Base-by-base conservation (phyloP, 2,888 invertebrate genomes). In the Lasioglossum calceatum region DNA sequence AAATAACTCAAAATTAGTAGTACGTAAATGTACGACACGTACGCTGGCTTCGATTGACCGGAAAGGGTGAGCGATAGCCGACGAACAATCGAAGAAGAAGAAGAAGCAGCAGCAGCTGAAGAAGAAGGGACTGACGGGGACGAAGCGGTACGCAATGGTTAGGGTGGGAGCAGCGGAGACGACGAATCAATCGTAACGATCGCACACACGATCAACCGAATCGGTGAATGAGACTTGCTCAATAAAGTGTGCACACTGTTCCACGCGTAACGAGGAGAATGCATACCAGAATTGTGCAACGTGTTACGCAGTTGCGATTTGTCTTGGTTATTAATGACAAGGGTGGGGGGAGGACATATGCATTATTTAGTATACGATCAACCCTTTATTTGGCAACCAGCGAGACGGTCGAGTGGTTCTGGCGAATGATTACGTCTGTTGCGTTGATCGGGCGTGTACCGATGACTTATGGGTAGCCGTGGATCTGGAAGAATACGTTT, bases 161-260 rank as follows among this genome's bases (percentile, higher is more conserved):
- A 14, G 77, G 50, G 39, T 61, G 73, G 42, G 71, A 42, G 71
- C 23, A 64, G 78, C 36, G 71, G 58, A 82, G 87, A 85, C 79
- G 72, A 76, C 64, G 82, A 85, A 87, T 76, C 79, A 83, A 87
- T 83, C 82, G 83, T 85, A 86, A 82, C 79, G 42, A 81, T 84
- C 79, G 64, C 75, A 77, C 72, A 42, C 70, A 70, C 64, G 36
- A 32, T 36, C 32, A 8, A 50, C 73, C 84, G 77, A 80, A 81
- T 87, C 87, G 79, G 87, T 87, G 87, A 87, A 87, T 87, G 87
- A 87, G 87, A 87, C 81, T 87, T 87, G 87, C 87, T 87, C 87
- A 87, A 87, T 87, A 87, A 87, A 87, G 84, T 78, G 84, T 77
- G 81, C 79, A 77, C 79, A 64, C 36, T 64, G 84, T 79, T 67